A percentile compares a stretch with the other conserved stretches of the same genome.
Evolutionary conservation across 1,140 invertebrate genomes (phyloP).

Genomic region (Camponotus floridanus): DNA sequence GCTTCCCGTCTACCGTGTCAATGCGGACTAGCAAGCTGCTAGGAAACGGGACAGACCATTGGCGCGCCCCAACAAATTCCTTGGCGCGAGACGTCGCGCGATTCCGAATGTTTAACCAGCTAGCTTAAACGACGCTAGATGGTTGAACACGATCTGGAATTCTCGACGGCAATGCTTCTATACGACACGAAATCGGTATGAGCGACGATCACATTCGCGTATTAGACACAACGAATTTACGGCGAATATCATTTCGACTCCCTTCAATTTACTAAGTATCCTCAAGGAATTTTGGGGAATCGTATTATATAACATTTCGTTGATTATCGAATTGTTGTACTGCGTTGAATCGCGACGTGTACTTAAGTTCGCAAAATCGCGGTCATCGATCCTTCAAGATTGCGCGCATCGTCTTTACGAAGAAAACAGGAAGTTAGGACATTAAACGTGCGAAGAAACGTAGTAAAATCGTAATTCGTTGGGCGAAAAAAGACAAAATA

Average conservation of each 20-base stretch:
- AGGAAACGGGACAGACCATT: conserved; percentile 73
- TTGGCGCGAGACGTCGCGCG: conserved; percentile 69
- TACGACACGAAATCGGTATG: conserved; percentile 40
- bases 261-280: conserved; percentile 10
- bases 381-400: conserved; percentile 17
- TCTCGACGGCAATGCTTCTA: conserved; percentile 48
- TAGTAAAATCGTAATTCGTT: conserved; percentile 63
- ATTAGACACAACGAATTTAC: conserved; percentile 60
- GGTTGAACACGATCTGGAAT: conserved; percentile 56
- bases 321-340: background rate
- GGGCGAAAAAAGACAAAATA: conserved; percentile 46
- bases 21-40: conserved; percentile 67
- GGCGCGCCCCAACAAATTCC: conserved; percentile 75
- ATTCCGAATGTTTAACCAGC: conserved; percentile 67
- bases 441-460: conserved; percentile 56
- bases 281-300: conserved; percentile 2
- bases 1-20: conserved; percentile 63
- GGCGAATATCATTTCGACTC: conserved; percentile 13
- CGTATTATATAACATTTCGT: conserved; percentile 23
- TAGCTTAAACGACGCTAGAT: conserved; percentile 58
- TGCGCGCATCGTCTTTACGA: conserved; percentile 16
- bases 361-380: conserved; percentile 50
- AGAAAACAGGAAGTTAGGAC: conserved; percentile 63
- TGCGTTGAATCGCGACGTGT: conserved; percentile 7
- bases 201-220: conserved; percentile 52